Percentiles rank a stretch among this genome's conserved stretches.
phyloP scores from a whole-genome alignment of 1,140 invertebrate species.

The Drosophila elegans region DNA sequence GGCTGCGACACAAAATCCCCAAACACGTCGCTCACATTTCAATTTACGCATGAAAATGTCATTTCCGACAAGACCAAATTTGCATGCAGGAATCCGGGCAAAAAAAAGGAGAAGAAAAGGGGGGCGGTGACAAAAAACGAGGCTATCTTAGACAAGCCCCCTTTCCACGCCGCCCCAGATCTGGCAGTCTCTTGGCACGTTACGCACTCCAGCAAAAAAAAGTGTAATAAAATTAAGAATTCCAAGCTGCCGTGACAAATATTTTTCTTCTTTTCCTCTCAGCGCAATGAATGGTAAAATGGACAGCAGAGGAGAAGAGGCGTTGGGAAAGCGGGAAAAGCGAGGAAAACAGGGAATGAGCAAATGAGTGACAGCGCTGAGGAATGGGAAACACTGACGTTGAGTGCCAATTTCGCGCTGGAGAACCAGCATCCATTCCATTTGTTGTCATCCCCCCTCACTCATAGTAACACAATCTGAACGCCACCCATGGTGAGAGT shows the following conservation, averaged over 20 bases:
- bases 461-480: slow-evolving; percentile 32
- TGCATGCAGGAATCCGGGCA: slow-evolving; percentile 74
- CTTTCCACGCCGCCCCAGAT: neutral
- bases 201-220: slow-evolving; percentile 65
- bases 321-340: slow-evolving; percentile 22
- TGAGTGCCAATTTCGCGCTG: slow-evolving; percentile 77
- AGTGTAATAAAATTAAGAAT: slow-evolving; percentile 84
- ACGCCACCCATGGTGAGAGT: slow-evolving; percentile 52
- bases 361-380: slow-evolving; percentile 74
- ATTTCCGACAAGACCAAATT: slow-evolving; percentile 81
- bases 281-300: slow-evolving; percentile 58
- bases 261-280: slow-evolving; percentile 49
- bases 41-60: slow-evolving; percentile 84
- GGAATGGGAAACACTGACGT: slow-evolving; percentile 54
- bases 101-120: slow-evolving; percentile 17
- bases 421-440: slow-evolving; percentile 47
- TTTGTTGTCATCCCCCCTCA: neutral
- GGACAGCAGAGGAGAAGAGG: slow-evolving; percentile 14
- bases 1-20: slow-evolving; percentile 65
- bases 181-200: slow-evolving; percentile 48
- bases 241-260: slow-evolving; percentile 84
- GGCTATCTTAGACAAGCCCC: slow-evolving; percentile 50
- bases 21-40: slow-evolving; percentile 84
- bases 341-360: slow-evolving; percentile 26
- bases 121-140: slow-evolving; percentile 20